These are phyloP conservation scores for Malachius bipustulatus DNA, from an alignment of 2,888 invertebrate species.

Conservation along the genomic window DNA sequence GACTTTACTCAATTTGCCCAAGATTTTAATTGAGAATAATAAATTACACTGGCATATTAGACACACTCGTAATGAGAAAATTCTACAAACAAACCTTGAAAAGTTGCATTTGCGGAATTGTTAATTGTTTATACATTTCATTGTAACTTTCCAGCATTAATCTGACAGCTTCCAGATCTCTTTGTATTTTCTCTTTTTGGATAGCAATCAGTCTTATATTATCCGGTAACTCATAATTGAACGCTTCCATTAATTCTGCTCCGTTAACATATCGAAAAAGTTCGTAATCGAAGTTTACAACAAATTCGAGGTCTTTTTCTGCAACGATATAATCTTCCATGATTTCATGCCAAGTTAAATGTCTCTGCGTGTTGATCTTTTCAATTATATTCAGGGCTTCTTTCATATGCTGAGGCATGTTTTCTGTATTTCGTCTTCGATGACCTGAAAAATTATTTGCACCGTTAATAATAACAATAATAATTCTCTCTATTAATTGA, in stretches of 20 bases:
- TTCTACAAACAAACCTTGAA: neutral
- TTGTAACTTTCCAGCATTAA: conserved; percentile 55
- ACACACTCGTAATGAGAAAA: neutral
- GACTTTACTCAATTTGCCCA: conserved; percentile 36
- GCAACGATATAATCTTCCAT: conserved; percentile 54
- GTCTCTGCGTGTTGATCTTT: conserved; percentile 25
- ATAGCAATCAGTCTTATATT: conserved; percentile 45
- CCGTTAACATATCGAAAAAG: conserved; percentile 59
- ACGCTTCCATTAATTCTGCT: conserved; percentile 60
- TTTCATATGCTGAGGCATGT: too few species aligned
- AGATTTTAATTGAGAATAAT: conserved; percentile 7
- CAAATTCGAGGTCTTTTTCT: conserved; percentile 54
- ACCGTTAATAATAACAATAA: too few species aligned
- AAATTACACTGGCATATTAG: conserved; percentile 4
- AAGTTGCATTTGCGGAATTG: conserved; percentile 46
- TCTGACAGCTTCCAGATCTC: conserved; percentile 50
- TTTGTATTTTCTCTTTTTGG: conserved; percentile 51
- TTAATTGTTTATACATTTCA: conserved; percentile 48
- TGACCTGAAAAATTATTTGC: too few species aligned
- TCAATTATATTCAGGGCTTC: too few species aligned
- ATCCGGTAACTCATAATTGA: conserved; percentile 48
- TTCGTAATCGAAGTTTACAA: conserved; percentile 51
- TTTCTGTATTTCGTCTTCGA: too few species aligned
- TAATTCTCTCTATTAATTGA: too few species aligned
- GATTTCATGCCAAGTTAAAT: conserved; percentile 55